These are phyloP conservation scores for Trididemnum miniatum DNA, from an alignment of 23 tunicate genomes.

Conservation along the genomic window DNA sequence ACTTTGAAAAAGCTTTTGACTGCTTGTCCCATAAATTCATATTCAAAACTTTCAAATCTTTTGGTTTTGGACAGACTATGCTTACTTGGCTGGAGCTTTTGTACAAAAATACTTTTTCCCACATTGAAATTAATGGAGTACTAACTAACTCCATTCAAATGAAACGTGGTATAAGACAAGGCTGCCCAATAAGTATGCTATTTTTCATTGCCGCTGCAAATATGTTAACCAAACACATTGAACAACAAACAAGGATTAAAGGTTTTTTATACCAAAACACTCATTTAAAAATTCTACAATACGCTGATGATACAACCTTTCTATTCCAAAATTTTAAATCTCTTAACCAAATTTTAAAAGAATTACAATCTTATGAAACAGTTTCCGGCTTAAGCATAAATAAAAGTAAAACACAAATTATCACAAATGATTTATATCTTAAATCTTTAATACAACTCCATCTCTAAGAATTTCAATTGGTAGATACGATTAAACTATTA, in stretches of 20 bases:
- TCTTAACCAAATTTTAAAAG: background rate
- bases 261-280: background rate
- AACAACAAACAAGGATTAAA: background rate
- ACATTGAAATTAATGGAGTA: slow-evolving; percentile 19
- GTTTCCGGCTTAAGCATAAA: slow-evolving; percentile 33
- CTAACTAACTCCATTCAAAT: background rate
- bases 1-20: slow-evolving; percentile 31
- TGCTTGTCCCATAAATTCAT: slow-evolving; percentile 1
- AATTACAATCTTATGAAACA: background rate
- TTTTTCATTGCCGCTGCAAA: slow-evolving; percentile 13
- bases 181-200: slow-evolving; percentile 57
- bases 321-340: background rate
- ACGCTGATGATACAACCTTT: slow-evolving; percentile 40
- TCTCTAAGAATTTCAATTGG: background rate
- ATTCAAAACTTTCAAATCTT: background rate
- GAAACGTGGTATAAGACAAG: slow-evolving; percentile 44
- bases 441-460: background rate
- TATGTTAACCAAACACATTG: slow-evolving; percentile 7
- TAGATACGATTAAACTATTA: background rate
- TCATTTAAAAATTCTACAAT: slow-evolving; percentile 27
- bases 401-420: slow-evolving; percentile 27
- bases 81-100: background rate
- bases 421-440: background rate
- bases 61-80: background rate
- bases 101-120: background rate